phyloP scores from a whole-genome alignment of 2,888 invertebrate genomes.

The Tolmerus cingulatus region DNA sequence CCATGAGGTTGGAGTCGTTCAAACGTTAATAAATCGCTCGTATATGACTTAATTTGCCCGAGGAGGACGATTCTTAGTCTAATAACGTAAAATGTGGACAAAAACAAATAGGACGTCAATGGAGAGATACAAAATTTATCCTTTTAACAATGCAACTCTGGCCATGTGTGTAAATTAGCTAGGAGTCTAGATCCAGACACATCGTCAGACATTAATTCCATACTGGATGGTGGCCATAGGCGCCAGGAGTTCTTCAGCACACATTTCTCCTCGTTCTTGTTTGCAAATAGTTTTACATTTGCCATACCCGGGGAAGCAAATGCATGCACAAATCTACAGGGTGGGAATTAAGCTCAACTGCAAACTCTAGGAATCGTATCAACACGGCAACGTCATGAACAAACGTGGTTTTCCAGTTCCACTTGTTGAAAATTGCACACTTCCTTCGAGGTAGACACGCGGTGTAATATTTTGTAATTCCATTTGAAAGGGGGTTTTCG shows the following conservation, averaged over 20 bases:
- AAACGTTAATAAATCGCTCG: not conserved
- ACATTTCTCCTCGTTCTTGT: not conserved
- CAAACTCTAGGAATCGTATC: not conserved
- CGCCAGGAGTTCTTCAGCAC: not conserved
- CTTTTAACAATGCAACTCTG: not conserved
- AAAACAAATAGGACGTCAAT: not conserved
- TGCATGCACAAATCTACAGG: not conserved
- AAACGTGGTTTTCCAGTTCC: not conserved
- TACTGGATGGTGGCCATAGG: not conserved
- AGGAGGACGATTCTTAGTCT: not conserved
- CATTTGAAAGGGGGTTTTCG: not conserved
- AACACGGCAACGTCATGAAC: not conserved
- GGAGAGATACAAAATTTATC: not conserved
- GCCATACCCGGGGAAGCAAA: not conserved
- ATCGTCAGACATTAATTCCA: not conserved
- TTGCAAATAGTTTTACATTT: not conserved
- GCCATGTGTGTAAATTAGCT: not conserved
- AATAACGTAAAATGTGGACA: not conserved
- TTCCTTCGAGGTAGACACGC: not conserved
- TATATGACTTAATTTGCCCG: not conserved
- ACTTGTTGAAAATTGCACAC: not conserved
- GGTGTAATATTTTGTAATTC: not conserved
- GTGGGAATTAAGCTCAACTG: not conserved
- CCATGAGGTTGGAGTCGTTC: not conserved
- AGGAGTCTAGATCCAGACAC: not conserved